Evolutionary conservation across 1,140 invertebrate genomes (phyloP).

Genomic region (Dreissena rostriformis): DNA sequence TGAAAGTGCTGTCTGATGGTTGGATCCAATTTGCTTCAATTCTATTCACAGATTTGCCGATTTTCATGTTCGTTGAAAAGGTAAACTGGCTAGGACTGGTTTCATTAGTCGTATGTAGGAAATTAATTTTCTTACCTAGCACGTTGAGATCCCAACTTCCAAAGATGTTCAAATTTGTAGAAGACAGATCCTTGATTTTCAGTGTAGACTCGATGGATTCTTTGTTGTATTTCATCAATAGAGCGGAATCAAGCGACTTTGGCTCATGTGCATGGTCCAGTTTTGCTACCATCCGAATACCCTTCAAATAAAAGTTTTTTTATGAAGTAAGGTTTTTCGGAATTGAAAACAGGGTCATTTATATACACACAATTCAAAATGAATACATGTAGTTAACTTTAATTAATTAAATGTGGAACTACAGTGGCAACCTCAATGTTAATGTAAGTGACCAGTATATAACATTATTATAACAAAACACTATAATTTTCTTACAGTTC

Average conservation of each 20-base stretch:
- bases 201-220: slow-evolving; percentile 25
- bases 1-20: slow-evolving; percentile 26
- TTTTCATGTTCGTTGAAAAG: slow-evolving; percentile 30
- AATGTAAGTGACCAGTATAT: background rate
- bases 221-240: slow-evolving; percentile 43
- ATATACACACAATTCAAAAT: too few relatives aligned
- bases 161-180: slow-evolving; percentile 30
- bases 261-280: slow-evolving; percentile 49
- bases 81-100: background rate
- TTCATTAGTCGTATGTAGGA: slow-evolving; percentile 45
- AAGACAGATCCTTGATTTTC: slow-evolving; percentile 36
- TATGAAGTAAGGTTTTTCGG: too few relatives aligned
- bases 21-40: slow-evolving; percentile 22
- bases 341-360: too few relatives aligned
- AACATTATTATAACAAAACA: slow-evolving; percentile 10
- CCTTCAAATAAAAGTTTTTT: slow-evolving; percentile 40
- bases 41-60: slow-evolving; percentile 38
- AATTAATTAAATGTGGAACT: too few relatives aligned
- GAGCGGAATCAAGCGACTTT: slow-evolving; percentile 48
- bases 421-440: too few relatives aligned
- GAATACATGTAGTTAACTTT: too few relatives aligned
- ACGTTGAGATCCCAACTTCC: slow-evolving; percentile 21
- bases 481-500: slow-evolving; percentile 6
- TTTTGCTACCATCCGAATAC: slow-evolving; percentile 44
- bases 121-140: slow-evolving; percentile 20